Percentiles rank a stretch among this genome's conserved stretches.
phyloP scores from a whole-genome alignment of 2,888 invertebrate genomes.

The Macrophya alboannulata region DNA sequence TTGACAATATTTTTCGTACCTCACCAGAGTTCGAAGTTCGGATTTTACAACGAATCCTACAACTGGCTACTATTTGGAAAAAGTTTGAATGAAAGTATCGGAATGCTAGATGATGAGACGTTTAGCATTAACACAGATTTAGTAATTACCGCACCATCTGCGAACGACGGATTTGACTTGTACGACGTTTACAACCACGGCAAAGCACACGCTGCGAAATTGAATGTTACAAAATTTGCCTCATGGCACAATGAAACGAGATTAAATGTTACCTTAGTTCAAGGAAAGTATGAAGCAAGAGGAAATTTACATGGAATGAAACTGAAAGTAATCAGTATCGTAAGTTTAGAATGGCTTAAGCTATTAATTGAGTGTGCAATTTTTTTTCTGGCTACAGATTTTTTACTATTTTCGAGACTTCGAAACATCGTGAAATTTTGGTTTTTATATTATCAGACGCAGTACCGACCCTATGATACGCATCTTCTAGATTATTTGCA shows the following conservation, averaged over 20 bases:
- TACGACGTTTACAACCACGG: constrained; percentile 71
- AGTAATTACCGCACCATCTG: constrained; percentile 63
- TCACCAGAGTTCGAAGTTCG: constrained; percentile 64
- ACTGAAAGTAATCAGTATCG: constrained; percentile 68
- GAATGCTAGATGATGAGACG: constrained; percentile 67
- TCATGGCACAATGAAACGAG: constrained; percentile 65
- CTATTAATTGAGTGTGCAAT: not conserved
- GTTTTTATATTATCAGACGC: constrained; percentile 31
- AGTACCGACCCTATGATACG: constrained; percentile 66
- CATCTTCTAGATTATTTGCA: constrained; percentile 69
- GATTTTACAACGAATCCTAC: constrained; percentile 69
- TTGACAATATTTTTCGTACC: constrained; percentile 54
- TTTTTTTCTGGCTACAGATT: not conserved
- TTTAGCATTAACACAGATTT: constrained; percentile 70
- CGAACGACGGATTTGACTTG: constrained; percentile 62
- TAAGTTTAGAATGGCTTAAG: constrained; percentile 60
- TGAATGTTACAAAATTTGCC: constrained; percentile 71
- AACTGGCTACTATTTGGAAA: constrained; percentile 70
- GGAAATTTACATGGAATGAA: constrained; percentile 71
- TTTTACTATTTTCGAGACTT: not conserved
- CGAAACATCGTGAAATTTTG: not conserved
- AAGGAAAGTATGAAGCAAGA: constrained; percentile 67
- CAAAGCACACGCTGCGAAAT: constrained; percentile 67
- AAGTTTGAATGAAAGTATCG: constrained; percentile 62
- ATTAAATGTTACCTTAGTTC: constrained; percentile 65